Conservation (phyloP, 2,797 vertebrate species). For the Alca torda region DNA sequence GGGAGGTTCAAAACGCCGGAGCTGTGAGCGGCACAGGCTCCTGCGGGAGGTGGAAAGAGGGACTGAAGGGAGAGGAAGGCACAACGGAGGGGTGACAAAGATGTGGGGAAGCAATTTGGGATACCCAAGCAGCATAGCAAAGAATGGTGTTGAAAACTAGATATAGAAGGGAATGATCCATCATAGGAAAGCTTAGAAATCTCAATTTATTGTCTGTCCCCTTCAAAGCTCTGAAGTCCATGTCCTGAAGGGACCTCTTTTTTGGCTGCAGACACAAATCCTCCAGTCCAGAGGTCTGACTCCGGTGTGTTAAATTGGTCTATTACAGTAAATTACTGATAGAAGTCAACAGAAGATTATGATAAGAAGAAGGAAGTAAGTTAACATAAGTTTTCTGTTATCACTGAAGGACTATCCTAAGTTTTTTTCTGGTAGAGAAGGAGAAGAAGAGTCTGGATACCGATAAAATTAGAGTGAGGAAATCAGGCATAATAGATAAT, state of each 20-base stretch:
- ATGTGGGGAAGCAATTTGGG: background rate
- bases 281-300: background rate
- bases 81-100: background rate
- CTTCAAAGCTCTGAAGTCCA: background rate
- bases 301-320: background rate
- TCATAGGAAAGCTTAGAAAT: background rate
- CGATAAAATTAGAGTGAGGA: background rate
- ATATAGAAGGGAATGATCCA: background rate
- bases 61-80: no score
- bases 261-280: background rate
- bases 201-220: background rate
- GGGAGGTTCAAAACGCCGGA: rapidly evolving
- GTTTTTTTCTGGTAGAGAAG: background rate
- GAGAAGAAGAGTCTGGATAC: background rate
- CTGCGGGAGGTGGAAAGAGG: background rate
- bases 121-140: background rate
- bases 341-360: background rate
- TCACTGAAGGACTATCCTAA: background rate
- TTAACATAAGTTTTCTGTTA: background rate
- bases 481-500: background rate
- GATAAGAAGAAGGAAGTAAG: background rate
- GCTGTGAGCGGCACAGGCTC: background rate
- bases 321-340: background rate
- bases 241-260: background rate
- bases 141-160: background rate